Base-by-base conservation (phyloP, 2,888 invertebrate species). In the Myathropa florea region DNA sequence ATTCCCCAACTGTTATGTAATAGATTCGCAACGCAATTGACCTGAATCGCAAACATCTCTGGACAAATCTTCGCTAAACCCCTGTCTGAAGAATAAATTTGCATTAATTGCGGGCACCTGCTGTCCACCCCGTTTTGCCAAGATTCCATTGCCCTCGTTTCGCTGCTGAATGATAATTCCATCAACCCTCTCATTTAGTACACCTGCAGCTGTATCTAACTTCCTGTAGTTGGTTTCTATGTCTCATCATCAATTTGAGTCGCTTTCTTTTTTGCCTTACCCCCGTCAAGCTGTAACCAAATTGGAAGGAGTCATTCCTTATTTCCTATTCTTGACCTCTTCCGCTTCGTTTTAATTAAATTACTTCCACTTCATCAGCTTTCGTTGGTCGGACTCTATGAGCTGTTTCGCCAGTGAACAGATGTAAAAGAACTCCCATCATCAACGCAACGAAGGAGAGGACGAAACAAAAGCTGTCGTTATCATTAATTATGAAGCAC, bases 401-500 rank as follows among this genome's bases (percentile, higher is more conserved):
- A 72, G 71, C 33, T 12, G 33, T 0, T 33, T 33, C 33, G 33
- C 73, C 68, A 33, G 21, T 3, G 55, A 64, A 64, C 79, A 55
- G 39, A 53, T 68, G 23, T 59, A 30, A 30, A 18, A 30, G 10
- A 33, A 61, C 10, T 23, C 24, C 12, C 57, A 26, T 57, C 30
- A 46, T 70, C 53, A 33, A 18, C 10, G 12, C 61, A 21, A 21
- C 28, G 46, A 72, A 55, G 63, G 14, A 46, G 4, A 53, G 21
- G 14, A 53, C 60, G 3, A 26, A 67, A 53, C 55, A 80, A 75
- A 75, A 71, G 67, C 24, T 60, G 39, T 72, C 71, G 61, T 67
- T 72, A 63, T 81, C 76, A 85, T 81, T 81, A 81, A 85, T 85
- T 85, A 85, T 80, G 68, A 70, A 63, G 46, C 81, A 85, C 46